Evolutionary conservation across 2,113 vertebrate genomes (phyloP), one percentile per base, ranked within the genome.

Genomic region (Marcusenius ussheri): DNA sequence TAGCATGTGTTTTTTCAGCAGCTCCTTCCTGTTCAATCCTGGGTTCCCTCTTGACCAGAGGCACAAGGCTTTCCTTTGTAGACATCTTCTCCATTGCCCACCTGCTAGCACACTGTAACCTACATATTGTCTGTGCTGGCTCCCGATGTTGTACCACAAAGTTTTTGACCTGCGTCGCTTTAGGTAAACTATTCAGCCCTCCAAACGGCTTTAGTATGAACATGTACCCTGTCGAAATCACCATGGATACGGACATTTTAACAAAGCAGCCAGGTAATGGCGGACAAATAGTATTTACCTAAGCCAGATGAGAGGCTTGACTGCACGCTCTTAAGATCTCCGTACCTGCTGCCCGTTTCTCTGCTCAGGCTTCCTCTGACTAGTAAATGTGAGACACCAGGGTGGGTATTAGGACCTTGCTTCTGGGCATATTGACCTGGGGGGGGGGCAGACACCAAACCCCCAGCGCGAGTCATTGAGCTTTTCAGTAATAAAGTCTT

Each of bases 391-490:
- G 24, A n/a, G 39, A 47, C 7, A 10, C 45, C 19, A 47, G 80
- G 21, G 45, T 45, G 6, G 35, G 3, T 46, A 24, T 84, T 47
- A n/a, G 80, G 42, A 84, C 46, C 39, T 2, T 5, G 35, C 13
- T 2, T 21, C 17, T 45, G 17, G 45, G 42, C 39, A 46, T 19
- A 9, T 46, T 45, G 11, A 10, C 21, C 45, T 46, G 31, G 2
- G 35, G 74, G 27, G 17, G 42, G 24, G n/a, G 46, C 21, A 11
- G 9, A 27, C 11, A 1, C 5, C 7, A 13, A 27, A 86, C 47
- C n/a, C 9, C 17, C n/a, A 86, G 85, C 83, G 88, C 66, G n/a
- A 91, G 56, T 88, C 51, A 50, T 90, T 91, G 11, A 62, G 39
- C 42, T 27, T 70, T 66, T 53, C 85, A 91, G 50, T 88, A 42